Base-by-base conservation (phyloP, 2,797 vertebrate genomes). In the Cirrhinus mrigala region DNA sequence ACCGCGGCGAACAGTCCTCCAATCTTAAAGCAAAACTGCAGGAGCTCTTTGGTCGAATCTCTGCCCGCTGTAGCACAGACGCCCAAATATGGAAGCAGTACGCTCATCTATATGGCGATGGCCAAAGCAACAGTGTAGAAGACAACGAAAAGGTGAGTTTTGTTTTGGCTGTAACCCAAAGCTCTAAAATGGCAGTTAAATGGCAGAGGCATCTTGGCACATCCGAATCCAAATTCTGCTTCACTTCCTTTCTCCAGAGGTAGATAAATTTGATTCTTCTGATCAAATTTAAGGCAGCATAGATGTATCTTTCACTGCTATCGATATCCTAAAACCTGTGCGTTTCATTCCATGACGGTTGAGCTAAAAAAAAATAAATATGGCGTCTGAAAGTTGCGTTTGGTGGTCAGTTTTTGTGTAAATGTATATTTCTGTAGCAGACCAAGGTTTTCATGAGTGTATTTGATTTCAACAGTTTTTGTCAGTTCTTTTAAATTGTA, bases 31-130 rank as follows among this genome's bases (percentile, higher is more conserved):
- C 93, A 64, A 97, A 96, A 86, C 73, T 99, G 82, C 96, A 93
- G 88, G 97, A 97, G 88, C 95, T 99, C 2, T 89, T 99, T 27
- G 98, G 98, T 22, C 94, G 98, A 88, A 94, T 98, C 89, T 98
- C 94, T 12, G 94, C 97, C 20, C 95, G 93, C 87, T 96, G 97
- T 91, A 97, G 96, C 83, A 94, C 89, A 0, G 96, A 99, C 22
- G 91, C 93, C 0, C 92, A 96, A 16, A 88, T 99, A 86, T 99
- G 98, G 98, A 96, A 89, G 84, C 95, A 96, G 81, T 99, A 99
- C 4, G 98, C 97, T 6, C 91, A 22, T 15, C 91, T 99, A 1
- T 95, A 96, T 27, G 97, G 97, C n/a, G 93, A 95, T 0, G 98
- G 98, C 4, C 93, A 90, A 82, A 95, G 94, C 60, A 87, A 89